Conservation (phyloP, 2,797 vertebrate genomes). For the Graptemys geographica region DNA sequence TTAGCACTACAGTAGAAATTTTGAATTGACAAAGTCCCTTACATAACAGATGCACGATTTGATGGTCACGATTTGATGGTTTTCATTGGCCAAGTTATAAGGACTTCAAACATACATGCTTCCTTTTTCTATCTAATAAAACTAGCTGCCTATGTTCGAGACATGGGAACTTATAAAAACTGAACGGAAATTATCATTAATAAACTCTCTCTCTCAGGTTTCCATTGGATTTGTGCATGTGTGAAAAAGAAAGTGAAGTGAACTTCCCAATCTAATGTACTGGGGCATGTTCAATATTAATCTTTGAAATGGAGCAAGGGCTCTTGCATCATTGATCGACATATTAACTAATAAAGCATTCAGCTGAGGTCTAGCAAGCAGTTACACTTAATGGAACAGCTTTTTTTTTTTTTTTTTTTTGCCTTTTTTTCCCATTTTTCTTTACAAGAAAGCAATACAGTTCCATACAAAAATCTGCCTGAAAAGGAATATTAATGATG, state of each 20-base stretch:
- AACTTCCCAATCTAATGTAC: neutral
- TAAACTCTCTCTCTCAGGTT: neutral
- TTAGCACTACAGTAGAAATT: neutral
- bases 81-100: neutral
- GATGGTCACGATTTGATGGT: neutral
- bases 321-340: neutral
- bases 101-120: neutral
- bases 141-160: neutral
- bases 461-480: neutral
- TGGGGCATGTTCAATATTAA: neutral
- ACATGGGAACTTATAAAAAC: fast-evolving
- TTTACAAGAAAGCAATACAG: fast-evolving
- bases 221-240: neutral
- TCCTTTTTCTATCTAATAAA: neutral
- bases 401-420: neutral
- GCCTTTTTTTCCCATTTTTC: neutral
- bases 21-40: neutral
- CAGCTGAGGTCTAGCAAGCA: neutral
- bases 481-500: neutral
- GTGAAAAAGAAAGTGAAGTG: neutral
- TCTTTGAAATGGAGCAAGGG: neutral
- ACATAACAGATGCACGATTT: neutral
- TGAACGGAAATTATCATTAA: neutral
- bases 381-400: neutral
- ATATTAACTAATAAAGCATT: neutral